phyloP scores from a whole-genome alignment of 2,113 vertebrate species.

The Vicugna pacos region DNA sequence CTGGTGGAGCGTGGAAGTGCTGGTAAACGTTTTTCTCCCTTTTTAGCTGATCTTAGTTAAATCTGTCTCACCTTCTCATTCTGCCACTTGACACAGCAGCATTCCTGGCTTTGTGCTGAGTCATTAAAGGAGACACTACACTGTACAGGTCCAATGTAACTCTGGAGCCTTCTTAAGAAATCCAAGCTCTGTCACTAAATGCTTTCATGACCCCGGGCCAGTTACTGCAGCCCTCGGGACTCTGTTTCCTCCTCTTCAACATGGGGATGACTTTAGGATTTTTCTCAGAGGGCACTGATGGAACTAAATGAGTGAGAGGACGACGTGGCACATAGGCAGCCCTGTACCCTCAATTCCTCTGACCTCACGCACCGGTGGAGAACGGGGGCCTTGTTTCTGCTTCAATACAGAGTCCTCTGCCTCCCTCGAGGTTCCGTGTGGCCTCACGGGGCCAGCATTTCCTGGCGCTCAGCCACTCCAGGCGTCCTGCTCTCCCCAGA shows the following conservation, averaged over 20 bases:
- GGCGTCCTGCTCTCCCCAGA: neutral
- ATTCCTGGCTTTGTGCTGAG: neutral
- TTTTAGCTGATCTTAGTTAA: neutral
- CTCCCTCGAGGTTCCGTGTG: neutral
- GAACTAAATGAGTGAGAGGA: neutral
- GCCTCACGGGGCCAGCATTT: fast-evolving
- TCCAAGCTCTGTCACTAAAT: neutral
- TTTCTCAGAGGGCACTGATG: neutral
- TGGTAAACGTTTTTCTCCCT: neutral
- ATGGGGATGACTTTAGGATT: neutral
- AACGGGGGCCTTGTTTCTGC: neutral
- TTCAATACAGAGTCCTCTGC: neutral
- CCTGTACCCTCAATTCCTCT: neutral
- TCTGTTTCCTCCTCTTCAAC: neutral
- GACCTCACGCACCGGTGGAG: neutral
- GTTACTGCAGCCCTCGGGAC: neutral
- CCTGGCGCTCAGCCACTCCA: neutral
- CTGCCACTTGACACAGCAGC: neutral
- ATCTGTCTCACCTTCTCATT: neutral
- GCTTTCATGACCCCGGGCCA: neutral
- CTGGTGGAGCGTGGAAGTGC: fast-evolving
- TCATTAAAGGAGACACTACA: neutral
- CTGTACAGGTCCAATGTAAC: neutral
- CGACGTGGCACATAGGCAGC: fast-evolving
- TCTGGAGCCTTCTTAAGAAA: neutral